Conservation (phyloP, 2,888 invertebrate genomes). For the Nebria brevicollis region DNA sequence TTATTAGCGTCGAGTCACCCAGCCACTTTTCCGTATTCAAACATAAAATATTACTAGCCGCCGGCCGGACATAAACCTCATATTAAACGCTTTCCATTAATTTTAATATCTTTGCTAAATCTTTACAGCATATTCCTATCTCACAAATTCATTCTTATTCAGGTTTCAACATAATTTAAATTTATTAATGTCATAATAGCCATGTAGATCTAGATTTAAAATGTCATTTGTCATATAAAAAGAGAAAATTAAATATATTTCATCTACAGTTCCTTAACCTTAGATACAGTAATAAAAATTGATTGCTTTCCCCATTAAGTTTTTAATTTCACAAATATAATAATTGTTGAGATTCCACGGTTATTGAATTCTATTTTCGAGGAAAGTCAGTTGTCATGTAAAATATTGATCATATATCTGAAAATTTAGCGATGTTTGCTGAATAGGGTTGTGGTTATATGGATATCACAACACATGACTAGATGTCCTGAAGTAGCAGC, state of each 20-base stretch:
- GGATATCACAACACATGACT: not conserved
- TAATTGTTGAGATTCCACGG: no score
- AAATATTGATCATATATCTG: not conserved
- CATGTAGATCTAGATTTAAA: no score
- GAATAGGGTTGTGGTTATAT: not conserved
- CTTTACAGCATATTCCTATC: not conserved
- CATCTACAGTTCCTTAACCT: no score
- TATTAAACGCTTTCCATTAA: not conserved
- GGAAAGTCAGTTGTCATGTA: no score
- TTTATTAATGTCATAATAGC: not conserved
- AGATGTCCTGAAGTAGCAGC: not conserved
- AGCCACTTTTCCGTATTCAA: not conserved
- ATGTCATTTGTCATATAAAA: no score
- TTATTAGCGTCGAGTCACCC: slow-evolving; percentile 12
- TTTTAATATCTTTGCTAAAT: not conserved
- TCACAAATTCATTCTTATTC: not conserved
- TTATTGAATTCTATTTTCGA: no score
- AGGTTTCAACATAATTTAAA: not conserved
- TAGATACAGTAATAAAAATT: no score
- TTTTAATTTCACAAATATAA: no score
- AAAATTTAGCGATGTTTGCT: not conserved
- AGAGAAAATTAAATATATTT: no score
- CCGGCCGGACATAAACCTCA: not conserved
- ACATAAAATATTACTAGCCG: not conserved
- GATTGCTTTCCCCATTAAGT: no score